Base-by-base conservation (phyloP, 2,113 vertebrate species). In the Grallaria varia region DNA sequence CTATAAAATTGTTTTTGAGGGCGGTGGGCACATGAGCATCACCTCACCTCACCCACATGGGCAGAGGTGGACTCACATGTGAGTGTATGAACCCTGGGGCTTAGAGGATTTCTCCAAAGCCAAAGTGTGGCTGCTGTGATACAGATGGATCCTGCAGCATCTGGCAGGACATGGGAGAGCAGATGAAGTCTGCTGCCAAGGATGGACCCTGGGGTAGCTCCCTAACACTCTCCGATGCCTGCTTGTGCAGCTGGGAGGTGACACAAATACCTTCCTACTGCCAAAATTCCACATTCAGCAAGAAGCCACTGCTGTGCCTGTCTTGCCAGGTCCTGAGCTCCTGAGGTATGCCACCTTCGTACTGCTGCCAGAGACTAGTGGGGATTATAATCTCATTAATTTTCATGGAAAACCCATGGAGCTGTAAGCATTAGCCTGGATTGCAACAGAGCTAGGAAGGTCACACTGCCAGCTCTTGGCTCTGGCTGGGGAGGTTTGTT, bases 301-400 rank as follows among this genome's bases (percentile, higher is more conserved):
- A 44, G 66, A 89, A 87, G 58, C 8, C 77, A 37, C 44, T 4
- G 0, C 37, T 60, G 18, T 55, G 64, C n/a, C 73, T 72, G 24
- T 62, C 45, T 73, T 91, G 84, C 87, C 85, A 81, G 87, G 77
- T 78, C 0, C 2, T 75, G 66, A 60, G 40, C 66, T 82, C 37
- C 84, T 1, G 0, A 64, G 81, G 78, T 91, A 87, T 79, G 74
- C 68, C 64, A 4, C 62, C 53, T 79, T 93, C 3, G 0, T 45
- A 45, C 62, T 93, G 71, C 91, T 94, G 89, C 87, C 89, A 76
- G 71, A 84, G 64, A 45, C 69, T 44, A 27, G 58, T 60, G 22
- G 47, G 89, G 94, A 84, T 96, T 97, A 82, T 95, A 96, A 94
- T 96, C 93, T 89, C 68, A 78, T 92, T 95, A 75, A 72, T 92